Conservation (phyloP, 2,888 invertebrate species). For the Caenorhabditis sulstoni region DNA sequence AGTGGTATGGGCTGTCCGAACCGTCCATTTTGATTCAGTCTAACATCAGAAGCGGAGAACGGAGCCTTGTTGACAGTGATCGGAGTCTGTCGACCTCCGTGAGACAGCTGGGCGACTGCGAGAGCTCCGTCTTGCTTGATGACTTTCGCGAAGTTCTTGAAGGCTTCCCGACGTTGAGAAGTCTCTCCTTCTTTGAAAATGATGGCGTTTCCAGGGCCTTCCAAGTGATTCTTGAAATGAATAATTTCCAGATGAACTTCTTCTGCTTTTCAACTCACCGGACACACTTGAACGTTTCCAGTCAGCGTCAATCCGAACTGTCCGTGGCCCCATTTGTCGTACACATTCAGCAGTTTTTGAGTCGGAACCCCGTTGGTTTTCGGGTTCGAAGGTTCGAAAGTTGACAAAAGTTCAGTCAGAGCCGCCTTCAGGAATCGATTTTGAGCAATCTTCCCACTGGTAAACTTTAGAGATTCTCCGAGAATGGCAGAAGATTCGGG, state of each 20-base stretch:
- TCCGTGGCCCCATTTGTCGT: conserved; percentile 73
- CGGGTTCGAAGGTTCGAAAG: conserved; percentile 52
- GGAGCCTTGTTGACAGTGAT: conserved; percentile 63
- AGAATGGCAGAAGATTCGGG: conserved; percentile 15
- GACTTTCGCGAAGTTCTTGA: conserved; percentile 35
- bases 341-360: conserved; percentile 56
- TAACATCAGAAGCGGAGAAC: conserved; percentile 69
- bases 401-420: conserved; percentile 45
- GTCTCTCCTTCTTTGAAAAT: conserved; percentile 35
- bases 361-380: conserved; percentile 66
- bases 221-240: conserved; percentile 31
- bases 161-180: conserved; percentile 19
- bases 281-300: conserved; percentile 45
- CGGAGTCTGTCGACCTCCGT: conserved; percentile 69
- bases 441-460: conserved; percentile 44
- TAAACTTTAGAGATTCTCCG: conserved; percentile 36
- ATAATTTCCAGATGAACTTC: too few species aligned
- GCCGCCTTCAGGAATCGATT: conserved; percentile 59
- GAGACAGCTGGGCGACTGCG: conserved; percentile 60
- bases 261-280: too few species aligned
- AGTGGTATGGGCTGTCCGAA: conserved; percentile 69
- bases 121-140: conserved; percentile 64
- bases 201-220: conserved; percentile 34
- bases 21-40: conserved; percentile 36
- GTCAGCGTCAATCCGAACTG: conserved; percentile 72